Evolutionary conservation across 2,797 vertebrate genomes (phyloP).

Genomic region (Chiloscyllium punctatum): DNA sequence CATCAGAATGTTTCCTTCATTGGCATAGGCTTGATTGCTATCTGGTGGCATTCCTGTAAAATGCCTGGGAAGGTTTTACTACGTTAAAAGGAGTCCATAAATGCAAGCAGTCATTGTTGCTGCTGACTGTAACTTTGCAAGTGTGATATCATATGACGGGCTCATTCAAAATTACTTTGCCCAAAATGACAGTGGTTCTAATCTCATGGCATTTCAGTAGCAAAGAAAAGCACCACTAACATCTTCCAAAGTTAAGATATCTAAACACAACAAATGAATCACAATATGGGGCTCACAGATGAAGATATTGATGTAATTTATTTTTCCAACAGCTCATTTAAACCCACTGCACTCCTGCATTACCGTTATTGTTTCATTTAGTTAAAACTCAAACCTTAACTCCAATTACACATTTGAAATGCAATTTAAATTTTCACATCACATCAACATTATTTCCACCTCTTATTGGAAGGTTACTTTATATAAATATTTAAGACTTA

Average conservation of each 20-base stretch:
- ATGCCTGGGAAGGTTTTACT: neutral
- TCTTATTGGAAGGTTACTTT: neutral
- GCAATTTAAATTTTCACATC: neutral
- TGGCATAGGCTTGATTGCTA: neutral
- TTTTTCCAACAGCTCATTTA: neutral
- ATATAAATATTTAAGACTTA: neutral
- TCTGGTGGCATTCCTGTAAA: neutral
- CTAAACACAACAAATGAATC: neutral
- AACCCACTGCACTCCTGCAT: neutral
- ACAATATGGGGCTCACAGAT: neutral
- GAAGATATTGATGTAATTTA: neutral
- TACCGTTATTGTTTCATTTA: neutral
- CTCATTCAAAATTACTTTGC: neutral
- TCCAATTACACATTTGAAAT: neutral
- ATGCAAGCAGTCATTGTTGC: neutral
- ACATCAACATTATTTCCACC: neutral
- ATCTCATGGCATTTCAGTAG: neutral
- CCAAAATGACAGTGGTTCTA: neutral
- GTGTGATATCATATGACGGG: neutral
- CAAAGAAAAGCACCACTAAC: neutral
- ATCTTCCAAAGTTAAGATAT: neutral
- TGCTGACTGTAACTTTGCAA: neutral
- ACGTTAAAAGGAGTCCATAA: neutral
- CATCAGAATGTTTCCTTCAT: neutral
- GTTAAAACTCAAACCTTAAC: neutral